A percentile compares a stretch with the other conserved stretches of the same genome.
phyloP scores from a whole-genome alignment of 2,888 invertebrate genomes.

The Mythimna loreyi region DNA sequence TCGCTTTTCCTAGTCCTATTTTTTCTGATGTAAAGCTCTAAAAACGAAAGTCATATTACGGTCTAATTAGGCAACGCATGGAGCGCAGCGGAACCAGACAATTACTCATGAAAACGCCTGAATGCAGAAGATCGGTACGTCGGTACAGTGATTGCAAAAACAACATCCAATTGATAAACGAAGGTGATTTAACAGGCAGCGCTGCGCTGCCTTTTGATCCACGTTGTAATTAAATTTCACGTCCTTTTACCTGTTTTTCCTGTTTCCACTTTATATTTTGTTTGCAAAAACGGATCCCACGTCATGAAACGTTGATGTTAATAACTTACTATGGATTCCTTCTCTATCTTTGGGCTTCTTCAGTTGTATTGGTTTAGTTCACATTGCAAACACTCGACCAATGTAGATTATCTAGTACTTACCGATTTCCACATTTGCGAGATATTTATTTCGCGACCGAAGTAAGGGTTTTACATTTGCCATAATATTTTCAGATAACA shows the following conservation, averaged over 20 bases:
- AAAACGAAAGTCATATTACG: slow-evolving; percentile 3
- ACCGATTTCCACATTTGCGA: not conserved
- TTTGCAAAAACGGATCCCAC: not conserved
- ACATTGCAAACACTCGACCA: not conserved
- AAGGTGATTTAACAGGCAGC: slow-evolving; percentile 4
- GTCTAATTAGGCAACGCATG: slow-evolving; percentile 3
- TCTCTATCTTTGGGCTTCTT: not conserved
- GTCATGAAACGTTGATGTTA: not conserved
- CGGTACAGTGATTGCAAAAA: slow-evolving; percentile 27
- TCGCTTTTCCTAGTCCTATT: slow-evolving; percentile 1
- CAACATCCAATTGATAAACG: slow-evolving; percentile 25
- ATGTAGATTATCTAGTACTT: not conserved
- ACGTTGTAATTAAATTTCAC: slow-evolving; percentile 28
- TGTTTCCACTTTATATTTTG: slow-evolving; percentile 14
- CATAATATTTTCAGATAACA: not conserved
- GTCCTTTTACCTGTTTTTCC: slow-evolving; percentile 16
- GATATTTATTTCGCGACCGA: not conserved
- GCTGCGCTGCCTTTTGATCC: slow-evolving; percentile 16
- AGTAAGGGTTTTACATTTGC: no score
- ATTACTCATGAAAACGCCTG: slow-evolving; percentile 18
- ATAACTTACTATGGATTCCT: not conserved
- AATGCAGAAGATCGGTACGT: slow-evolving; percentile 23
- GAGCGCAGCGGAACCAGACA: not conserved
- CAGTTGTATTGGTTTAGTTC: not conserved
- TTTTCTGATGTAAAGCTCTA: not conserved